Base-by-base conservation (phyloP, 2,888 invertebrate species). In the Rugalucina vietnamica region DNA sequence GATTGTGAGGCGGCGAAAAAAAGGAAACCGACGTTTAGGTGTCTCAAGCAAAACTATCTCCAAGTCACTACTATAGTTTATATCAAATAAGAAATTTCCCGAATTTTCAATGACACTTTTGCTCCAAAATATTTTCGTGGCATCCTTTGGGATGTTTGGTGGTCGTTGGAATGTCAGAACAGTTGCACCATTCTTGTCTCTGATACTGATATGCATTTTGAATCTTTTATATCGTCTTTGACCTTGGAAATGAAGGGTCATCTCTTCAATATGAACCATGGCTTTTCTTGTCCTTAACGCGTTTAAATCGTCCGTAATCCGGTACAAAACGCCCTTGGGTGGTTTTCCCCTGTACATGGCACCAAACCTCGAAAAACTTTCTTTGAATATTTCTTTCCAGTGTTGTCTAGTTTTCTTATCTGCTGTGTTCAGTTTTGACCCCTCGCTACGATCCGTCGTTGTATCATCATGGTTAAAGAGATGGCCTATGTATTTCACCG, bases 391-490 rank as follows among this genome's bases (percentile, higher is more conserved):
- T 21, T 92, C 90, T 39, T 87, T 89, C 95, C 95, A 95, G 18
- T 95, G 87, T 50, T 94, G 91, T 69, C 95, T 93, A 0, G 95
- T 95, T 49, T 93, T 80, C n/a, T 90, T 89, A 86, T 95, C 95
- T 8, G 95, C 94, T 69, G 91, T 91, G 69, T 92, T 89, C 54
- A 96, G 92, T 89, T 95, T 95, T 65, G 95, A 95, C 32, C 94
- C 94, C 27, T 93, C 91, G 24, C 89, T 90, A 34, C 95, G 90
- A 83, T 95, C 95, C 80, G 93, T 95, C 29, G 95, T 94, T 3
- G 94, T 92, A 85, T 95, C 95, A 86, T 96, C 95, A 88, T 95
- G 95, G 85, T 95, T 95, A 79, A 95, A 93, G 60, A 95, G 84
- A 27, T 91, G 86, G 0, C 94, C 93, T 21, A 94, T 86, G 2